These are phyloP conservation scores for Cotesia chilonis DNA, from an alignment of 1,140 invertebrate species.

Conservation along the genomic window DNA sequence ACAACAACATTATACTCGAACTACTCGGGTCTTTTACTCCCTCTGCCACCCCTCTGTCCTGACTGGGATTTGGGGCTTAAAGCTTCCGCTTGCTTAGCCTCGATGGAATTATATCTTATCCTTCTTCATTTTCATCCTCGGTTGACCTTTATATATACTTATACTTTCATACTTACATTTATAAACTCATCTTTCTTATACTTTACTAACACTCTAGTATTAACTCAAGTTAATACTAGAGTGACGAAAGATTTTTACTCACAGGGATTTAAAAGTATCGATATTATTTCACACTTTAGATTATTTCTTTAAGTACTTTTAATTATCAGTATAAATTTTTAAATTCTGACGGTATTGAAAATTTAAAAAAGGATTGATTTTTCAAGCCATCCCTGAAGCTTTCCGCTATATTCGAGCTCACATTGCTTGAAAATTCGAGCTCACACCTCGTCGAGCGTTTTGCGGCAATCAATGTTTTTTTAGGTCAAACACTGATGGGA, in stretches of 20 bases:
- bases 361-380: no score
- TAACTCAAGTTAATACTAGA: conserved; percentile 7
- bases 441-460: no score
- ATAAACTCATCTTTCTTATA: background rate
- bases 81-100: conserved; percentile 25
- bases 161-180: background rate
- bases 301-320: no score
- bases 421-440: no score
- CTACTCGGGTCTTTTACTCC: background rate
- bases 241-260: conserved; percentile 23
- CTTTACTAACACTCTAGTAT: conserved; percentile 14
- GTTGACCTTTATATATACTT: conserved; percentile 12
- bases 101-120: conserved; percentile 31
- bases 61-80: conserved; percentile 30
- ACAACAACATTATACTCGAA: no score
- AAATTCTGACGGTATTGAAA: no score
- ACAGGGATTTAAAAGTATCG: conserved; percentile 11
- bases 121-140: conserved; percentile 18
- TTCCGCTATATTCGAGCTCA: no score
- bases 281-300: background rate
- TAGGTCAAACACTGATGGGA: no score
- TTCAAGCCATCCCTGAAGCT: no score
- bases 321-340: no score
- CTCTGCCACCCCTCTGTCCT: background rate
- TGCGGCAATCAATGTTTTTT: no score